Percentiles rank a stretch among this genome's conserved stretches.
Conservation (phyloP, 2,113 vertebrate genomes). For the Piprites chloris region DNA sequence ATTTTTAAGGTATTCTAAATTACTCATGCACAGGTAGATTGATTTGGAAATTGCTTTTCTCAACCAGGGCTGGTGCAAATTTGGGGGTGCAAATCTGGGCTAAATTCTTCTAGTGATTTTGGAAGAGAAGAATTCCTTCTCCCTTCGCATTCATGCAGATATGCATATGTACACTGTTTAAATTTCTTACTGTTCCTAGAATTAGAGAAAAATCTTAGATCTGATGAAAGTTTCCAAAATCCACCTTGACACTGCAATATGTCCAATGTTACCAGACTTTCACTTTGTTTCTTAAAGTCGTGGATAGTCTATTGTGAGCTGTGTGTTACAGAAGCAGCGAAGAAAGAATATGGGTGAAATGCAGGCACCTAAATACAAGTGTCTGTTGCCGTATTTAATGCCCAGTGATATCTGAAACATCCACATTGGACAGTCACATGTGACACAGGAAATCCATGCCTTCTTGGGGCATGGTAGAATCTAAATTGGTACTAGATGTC, state of each 20-base stretch:
- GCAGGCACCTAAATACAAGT: not conserved
- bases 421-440: not conserved
- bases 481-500: not conserved
- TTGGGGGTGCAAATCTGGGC: not conserved
- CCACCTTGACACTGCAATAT: not conserved
- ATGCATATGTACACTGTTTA: not conserved
- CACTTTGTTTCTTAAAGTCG: not conserved
- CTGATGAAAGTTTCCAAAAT: constrained; percentile 1
- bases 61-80: not conserved
- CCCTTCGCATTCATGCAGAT: not conserved
- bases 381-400: not conserved
- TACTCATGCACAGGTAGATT: not conserved
- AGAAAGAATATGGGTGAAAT: not conserved
- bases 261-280: not conserved
- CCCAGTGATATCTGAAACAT: not conserved
- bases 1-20: constrained; percentile 5
- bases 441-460: not conserved
- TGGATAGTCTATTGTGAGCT: not conserved
- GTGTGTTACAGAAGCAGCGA: not conserved
- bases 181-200: not conserved
- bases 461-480: not conserved
- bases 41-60: constrained; percentile 15
- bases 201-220: not conserved
- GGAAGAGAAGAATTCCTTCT: not conserved
- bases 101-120: not conserved